Evolutionary conservation across 35 echinoderm and acorn worm species (phyloP).

Genomic region (Patiria miniata): DNA sequence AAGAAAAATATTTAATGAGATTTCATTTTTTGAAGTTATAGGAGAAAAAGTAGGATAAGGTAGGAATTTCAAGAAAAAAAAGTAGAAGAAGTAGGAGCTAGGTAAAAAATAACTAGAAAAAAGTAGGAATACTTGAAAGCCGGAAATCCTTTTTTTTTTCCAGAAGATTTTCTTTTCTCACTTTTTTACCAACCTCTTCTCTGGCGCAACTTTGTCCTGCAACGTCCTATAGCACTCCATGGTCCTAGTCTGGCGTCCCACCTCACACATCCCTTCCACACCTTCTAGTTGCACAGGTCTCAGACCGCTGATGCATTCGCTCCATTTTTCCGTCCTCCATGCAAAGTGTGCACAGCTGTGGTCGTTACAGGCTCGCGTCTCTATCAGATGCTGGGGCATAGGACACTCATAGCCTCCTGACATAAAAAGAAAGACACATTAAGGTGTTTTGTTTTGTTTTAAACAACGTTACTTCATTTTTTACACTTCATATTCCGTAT

Average conservation of each 20-base stretch:
- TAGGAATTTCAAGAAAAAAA: no score
- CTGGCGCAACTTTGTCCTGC: constrained; percentile 67
- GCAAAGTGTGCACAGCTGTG: constrained; percentile 83
- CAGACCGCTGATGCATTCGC: constrained; percentile 42
- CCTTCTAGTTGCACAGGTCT: constrained; percentile 3
- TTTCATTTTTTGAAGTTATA: no score
- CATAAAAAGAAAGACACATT: neutral
- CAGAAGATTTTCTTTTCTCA: no score
- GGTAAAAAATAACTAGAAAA: no score
- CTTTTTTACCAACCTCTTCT: constrained; percentile 53
- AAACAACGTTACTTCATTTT: no score
- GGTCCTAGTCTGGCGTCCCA: constrained; percentile 59
- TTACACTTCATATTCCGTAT: no score
- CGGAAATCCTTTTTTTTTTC: no score
- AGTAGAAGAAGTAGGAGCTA: no score
- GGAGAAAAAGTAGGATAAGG: no score
- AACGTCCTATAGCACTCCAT: constrained; percentile 63
- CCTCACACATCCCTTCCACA: constrained; percentile 54
- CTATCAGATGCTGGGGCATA: constrained; percentile 34
- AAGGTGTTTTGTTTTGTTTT: no score
- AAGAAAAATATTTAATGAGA: no score
- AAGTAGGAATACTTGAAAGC: no score
- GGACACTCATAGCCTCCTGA: constrained; percentile 76
- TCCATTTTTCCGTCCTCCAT: constrained; percentile 74
- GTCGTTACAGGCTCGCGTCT: constrained; percentile 67